Evolutionary conservation across 2,113 vertebrate genomes (phyloP).

Genomic region (Chloropsis cyanopogon): DNA sequence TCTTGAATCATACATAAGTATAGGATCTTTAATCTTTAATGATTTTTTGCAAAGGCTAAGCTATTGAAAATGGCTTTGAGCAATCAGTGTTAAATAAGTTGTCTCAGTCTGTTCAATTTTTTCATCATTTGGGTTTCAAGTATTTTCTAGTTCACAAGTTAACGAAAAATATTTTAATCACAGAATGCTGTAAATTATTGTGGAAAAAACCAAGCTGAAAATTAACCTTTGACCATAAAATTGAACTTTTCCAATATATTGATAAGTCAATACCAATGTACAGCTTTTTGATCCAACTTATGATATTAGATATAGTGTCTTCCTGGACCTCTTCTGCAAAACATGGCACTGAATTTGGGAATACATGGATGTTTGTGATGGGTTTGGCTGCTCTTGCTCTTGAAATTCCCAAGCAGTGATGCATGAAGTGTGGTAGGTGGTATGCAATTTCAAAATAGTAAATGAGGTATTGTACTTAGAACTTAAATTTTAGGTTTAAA

Average conservation of each 20-base stretch:
- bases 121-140: neutral
- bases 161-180: neutral
- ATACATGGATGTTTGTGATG: neutral
- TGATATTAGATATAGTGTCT: neutral
- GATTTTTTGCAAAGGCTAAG: neutral
- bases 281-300: neutral
- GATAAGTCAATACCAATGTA: neutral
- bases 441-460: slow-evolving; percentile 42
- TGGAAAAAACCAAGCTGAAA: neutral
- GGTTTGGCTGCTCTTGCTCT: slow-evolving; percentile 16
- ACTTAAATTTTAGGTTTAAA: slow-evolving; percentile 14
- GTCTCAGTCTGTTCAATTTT: neutral
- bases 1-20: neutral
- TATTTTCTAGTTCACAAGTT: neutral
- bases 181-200: neutral
- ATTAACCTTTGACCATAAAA: neutral
- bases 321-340: neutral
- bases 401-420: neutral
- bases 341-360: neutral
- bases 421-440: neutral
- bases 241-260: neutral
- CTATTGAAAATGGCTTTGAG: neutral
- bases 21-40: neutral
- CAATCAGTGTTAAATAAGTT: neutral
- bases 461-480: neutral